Percentiles rank a stretch among this genome's conserved stretches.
phyloP scores from a whole-genome alignment of 1,140 invertebrate genomes.

The Orchesella cincta region DNA sequence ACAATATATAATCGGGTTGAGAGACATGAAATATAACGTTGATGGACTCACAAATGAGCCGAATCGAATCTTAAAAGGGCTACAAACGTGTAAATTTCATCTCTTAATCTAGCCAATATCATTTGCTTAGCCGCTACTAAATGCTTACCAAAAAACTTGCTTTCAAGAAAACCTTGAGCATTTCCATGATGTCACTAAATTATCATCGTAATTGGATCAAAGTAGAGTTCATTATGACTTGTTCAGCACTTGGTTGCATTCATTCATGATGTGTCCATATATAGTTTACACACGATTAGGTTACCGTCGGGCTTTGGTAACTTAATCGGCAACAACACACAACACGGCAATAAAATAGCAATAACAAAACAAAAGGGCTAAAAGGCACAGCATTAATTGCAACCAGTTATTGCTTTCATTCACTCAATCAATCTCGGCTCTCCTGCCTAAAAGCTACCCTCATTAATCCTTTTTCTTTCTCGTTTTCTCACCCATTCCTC shows the following conservation, averaged over 20 bases:
- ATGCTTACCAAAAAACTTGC: neutral
- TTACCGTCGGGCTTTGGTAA: neutral
- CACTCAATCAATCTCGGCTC: slow-evolving; percentile 1
- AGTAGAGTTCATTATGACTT: slow-evolving; percentile 9
- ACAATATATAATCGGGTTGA: neutral
- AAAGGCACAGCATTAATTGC: slow-evolving; percentile 18
- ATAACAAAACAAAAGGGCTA: slow-evolving; percentile 15
- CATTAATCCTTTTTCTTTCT: slow-evolving; percentile 17
- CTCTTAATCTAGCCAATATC: neutral
- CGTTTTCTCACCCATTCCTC: slow-evolving; percentile 5
- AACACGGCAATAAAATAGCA: slow-evolving; percentile 11
- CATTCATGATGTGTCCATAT: neutral
- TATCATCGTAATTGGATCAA: slow-evolving; percentile 18
- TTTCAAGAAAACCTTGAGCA: slow-evolving; percentile 7
- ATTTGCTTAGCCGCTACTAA: neutral
- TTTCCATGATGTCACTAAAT: neutral
- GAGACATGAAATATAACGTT: neutral
- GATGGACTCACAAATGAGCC: neutral
- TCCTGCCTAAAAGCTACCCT: neutral
- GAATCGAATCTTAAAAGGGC: neutral
- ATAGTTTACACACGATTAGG: neutral
- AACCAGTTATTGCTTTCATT: slow-evolving; percentile 18
- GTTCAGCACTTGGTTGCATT: neutral
- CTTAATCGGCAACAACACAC: slow-evolving; percentile 16
- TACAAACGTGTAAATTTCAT: neutral